Base-by-base conservation (phyloP, 2,888 invertebrate genomes). In the Eucera pruinosa region DNA sequence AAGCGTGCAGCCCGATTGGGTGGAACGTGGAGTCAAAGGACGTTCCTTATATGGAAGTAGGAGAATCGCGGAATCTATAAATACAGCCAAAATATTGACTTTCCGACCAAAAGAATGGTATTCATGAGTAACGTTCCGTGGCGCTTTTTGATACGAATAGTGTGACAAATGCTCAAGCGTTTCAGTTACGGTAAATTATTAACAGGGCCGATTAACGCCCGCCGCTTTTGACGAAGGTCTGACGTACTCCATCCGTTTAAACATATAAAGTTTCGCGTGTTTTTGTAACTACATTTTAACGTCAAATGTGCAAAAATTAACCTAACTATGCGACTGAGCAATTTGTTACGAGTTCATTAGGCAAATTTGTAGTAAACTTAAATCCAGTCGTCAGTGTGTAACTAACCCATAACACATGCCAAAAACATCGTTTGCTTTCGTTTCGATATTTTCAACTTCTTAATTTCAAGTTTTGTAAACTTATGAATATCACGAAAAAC, bases 331-430 rank as follows among this genome's bases (percentile, higher is more conserved):
- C 20, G 20, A n/a, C n/a, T n/a, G n/a, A 30, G 30, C 64, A 55
- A 55, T 55, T 67, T 47, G 69, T 66, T 52, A 45, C 62, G 58
- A 82, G 75, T 75, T 72, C 58, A 36, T 15, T n/a, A n/a, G 55
- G 39, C 39, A 74, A 78, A 81, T 78, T 39, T 25, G 25, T 33
- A 45, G 18, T 60, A 61, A 58, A 52, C 6, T 20, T 54, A 39
- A n/a, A n/a, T 18, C 7, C 30, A 9, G 33, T 4, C 18, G 18
- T n/a, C 13, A 23, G 6, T 25, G 45, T 23, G 20, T 30, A 36
- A 57, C 23, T 43, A 15, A 45, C 30, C 36, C 15, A 20, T 13
- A 23, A 52, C 61, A 48, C 58, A 27, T 61, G 62, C 18, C 23
- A 41, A 20, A 70, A 39, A 52, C 48, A 23, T 4, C 11, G n/a